phyloP scores from a whole-genome alignment of 1,140 invertebrate species.

The Hylaeus volcanicus region DNA sequence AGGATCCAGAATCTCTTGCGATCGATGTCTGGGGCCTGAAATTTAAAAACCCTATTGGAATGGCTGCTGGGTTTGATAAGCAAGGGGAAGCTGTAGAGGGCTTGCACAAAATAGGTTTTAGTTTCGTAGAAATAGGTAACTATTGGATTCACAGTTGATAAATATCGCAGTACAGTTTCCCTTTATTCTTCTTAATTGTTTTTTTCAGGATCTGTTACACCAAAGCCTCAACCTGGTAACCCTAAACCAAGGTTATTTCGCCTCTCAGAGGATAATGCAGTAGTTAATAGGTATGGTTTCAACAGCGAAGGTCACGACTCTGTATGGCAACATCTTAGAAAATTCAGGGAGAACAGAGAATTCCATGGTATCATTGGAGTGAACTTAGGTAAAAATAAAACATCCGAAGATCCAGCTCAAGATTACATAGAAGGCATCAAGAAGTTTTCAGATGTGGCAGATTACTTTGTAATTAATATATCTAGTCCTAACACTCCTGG shows the following conservation, averaged over 20 bases:
- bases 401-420: slow-evolving; percentile 85
- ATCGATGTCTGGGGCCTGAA: slow-evolving; percentile 86
- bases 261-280: slow-evolving; percentile 90
- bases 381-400: slow-evolving; percentile 98
- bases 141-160: background rate
- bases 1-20: slow-evolving; percentile 84
- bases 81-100: slow-evolving; percentile 94
- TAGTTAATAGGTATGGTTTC: slow-evolving; percentile 98
- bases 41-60: slow-evolving; percentile 94
- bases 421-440: slow-evolving; percentile 93
- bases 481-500: slow-evolving; percentile 96
- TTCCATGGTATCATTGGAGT: slow-evolving; percentile 88
- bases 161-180: background rate
- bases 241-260: slow-evolving; percentile 95
- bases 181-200: background rate
- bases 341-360: slow-evolving; percentile 80
- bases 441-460: slow-evolving; percentile 87
- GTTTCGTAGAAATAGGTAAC: slow-evolving; percentile 96
- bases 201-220: slow-evolving; percentile 89
- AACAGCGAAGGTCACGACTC: slow-evolving; percentile 95
- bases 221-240: slow-evolving; percentile 95
- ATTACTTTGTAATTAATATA: slow-evolving; percentile 95
- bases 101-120: slow-evolving; percentile 93
- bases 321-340: slow-evolving; percentile 85
- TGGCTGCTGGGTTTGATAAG: slow-evolving; percentile 99